These are phyloP conservation scores for Tylochromis polylepis DNA, from an alignment of 2,113 vertebrate species.

Conservation along the genomic window DNA sequence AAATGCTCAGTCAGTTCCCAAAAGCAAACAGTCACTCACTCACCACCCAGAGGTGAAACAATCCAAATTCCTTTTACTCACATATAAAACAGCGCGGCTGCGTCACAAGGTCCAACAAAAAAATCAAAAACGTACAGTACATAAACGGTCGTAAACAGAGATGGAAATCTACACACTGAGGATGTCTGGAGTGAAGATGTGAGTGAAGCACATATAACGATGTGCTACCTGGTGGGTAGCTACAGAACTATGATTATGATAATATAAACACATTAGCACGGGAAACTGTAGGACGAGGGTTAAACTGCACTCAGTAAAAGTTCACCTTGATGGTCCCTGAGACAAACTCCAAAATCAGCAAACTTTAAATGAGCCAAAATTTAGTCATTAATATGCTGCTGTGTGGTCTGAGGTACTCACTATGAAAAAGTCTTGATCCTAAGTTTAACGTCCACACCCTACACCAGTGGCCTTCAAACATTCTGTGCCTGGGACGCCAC, in stretches of 20 bases:
- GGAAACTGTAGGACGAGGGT: background rate
- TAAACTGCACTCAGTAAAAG: background rate
- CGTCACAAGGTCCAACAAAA: background rate
- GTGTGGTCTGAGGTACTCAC: background rate
- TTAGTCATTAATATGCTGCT: background rate
- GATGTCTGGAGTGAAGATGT: background rate
- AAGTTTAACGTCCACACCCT: background rate
- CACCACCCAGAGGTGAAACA: rapidly evolving
- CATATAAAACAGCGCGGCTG: rapidly evolving
- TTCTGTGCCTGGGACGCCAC: background rate
- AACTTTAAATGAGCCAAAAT: background rate
- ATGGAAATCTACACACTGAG: background rate
- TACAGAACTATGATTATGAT: background rate
- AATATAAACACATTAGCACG: rapidly evolving
- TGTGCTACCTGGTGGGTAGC: background rate
- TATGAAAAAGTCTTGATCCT: background rate
- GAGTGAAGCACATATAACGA: background rate
- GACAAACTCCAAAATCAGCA: background rate
- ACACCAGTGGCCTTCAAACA: background rate
- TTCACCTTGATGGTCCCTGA: background rate
- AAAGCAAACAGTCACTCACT: background rate
- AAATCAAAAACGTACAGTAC: background rate
- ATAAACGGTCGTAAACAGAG: background rate
- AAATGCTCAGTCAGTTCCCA: background rate
- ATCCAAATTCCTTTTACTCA: background rate